These are phyloP conservation scores for Nemotelus nigrinus DNA, from an alignment of 2,888 invertebrate genomes.

Conservation along the genomic window DNA sequence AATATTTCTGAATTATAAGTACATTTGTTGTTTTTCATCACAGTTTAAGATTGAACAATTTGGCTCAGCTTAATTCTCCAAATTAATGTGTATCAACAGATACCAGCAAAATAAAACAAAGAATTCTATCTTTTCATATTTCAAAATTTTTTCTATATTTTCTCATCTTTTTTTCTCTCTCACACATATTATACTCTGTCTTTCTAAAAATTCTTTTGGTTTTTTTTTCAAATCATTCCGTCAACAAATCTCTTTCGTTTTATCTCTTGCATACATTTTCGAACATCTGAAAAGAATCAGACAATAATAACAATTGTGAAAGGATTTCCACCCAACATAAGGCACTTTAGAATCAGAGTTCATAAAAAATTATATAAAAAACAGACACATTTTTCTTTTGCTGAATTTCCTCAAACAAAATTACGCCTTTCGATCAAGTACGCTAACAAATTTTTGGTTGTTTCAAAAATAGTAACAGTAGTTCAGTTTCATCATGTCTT, in stretches of 20 bases:
- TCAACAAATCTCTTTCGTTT: background rate
- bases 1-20: too few species aligned
- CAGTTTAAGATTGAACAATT: too few species aligned
- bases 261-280: background rate
- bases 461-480: slow-evolving; percentile 2
- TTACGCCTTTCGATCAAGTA: background rate
- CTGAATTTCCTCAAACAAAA: too few species aligned
- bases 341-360: too few species aligned
- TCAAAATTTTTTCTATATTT: background rate
- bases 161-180: background rate
- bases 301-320: background rate
- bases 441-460: slow-evolving; percentile 23
- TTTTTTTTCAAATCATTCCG: background rate
- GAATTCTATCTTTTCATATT: background rate
- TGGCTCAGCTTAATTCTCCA: too few species aligned
- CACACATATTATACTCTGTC: background rate
- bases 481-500: background rate
- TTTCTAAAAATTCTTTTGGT: background rate
- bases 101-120: background rate
- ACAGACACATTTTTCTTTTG: background rate
- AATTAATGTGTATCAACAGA: too few species aligned
- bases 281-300: background rate
- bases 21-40: too few species aligned
- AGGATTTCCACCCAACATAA: background rate
- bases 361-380: background rate